These are phyloP conservation scores for Drosophila eugracilis DNA, from an alignment of 1,140 invertebrate species.

Conservation along the genomic window DNA sequence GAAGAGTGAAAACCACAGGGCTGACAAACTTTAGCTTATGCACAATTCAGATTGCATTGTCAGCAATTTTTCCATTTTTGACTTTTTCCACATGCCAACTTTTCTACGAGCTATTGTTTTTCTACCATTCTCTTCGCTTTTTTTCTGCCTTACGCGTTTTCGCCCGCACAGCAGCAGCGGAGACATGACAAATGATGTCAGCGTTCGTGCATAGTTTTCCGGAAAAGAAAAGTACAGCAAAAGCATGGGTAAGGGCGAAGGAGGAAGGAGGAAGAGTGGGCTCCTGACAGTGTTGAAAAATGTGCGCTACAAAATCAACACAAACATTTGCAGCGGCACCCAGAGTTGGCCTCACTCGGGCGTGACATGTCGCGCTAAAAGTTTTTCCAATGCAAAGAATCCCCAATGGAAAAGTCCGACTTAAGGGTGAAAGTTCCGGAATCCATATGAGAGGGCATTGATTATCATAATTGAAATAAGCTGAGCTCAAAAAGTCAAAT, in stretches of 20 bases:
- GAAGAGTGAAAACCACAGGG: conserved; percentile 1
- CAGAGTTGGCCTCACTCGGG: conserved; percentile 43
- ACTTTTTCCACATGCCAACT: conserved; percentile 74
- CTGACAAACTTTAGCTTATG: conserved; percentile 66
- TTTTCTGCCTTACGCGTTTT: conserved; percentile 27
- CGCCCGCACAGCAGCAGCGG: conserved; percentile 24
- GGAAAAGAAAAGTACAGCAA: conserved; percentile 35
- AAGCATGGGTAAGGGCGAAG: background rate
- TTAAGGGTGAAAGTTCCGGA: conserved; percentile 22
- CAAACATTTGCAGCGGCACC: conserved; percentile 44
- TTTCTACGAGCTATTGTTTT: conserved; percentile 71
- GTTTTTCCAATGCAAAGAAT: conserved; percentile 47
- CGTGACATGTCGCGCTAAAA: conserved; percentile 52
- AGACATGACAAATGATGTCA: conserved; percentile 78
- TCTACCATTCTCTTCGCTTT: conserved; percentile 15
- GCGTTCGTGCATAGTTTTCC: conserved; percentile 57
- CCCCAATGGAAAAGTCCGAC: conserved; percentile 38
- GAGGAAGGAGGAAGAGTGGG: background rate
- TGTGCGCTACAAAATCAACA: conserved; percentile 55
- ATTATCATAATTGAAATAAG: conserved; percentile 66
- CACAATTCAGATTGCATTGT: conserved; percentile 70
- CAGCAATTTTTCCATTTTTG: conserved; percentile 68
- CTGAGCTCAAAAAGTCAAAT: conserved; percentile 35
- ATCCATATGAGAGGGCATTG: conserved; percentile 51
- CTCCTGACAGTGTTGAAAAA: conserved; percentile 58